Evolutionary conservation across 2,888 invertebrate species (phyloP).

Genomic region (Pterostichus niger): DNA sequence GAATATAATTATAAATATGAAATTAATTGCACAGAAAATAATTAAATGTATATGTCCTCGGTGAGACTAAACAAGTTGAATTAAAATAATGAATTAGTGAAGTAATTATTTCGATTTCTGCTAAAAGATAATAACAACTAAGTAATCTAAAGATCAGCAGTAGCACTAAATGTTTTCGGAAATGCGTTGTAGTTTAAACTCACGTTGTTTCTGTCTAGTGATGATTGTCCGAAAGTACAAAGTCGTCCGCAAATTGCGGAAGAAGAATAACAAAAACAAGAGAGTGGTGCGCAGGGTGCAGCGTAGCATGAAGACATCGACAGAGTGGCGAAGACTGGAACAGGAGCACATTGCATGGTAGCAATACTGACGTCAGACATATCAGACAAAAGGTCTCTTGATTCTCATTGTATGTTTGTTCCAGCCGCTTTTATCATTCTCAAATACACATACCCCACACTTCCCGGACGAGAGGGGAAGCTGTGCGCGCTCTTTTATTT

Average conservation of each 20-base stretch:
- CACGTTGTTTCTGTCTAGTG: no score
- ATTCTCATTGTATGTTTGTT: constrained; percentile 75
- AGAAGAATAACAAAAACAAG: constrained; percentile 51
- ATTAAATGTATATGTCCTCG: no score
- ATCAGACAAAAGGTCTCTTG: constrained; percentile 75
- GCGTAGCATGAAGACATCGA: constrained; percentile 54
- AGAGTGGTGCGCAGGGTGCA: constrained; percentile 7
- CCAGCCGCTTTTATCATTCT: constrained; percentile 75
- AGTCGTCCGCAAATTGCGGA: constrained; percentile 32
- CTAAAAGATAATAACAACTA: no score
- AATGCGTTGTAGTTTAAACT: no score
- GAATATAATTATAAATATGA: no score
- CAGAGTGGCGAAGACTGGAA: constrained; percentile 8
- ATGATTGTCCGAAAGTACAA: constrained; percentile 46
- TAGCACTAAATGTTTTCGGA: no score
- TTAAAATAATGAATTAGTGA: no score
- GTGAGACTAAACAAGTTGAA: no score
- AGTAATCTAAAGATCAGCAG: no score
- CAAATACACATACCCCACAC: constrained; percentile 71
- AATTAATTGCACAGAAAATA: no score
- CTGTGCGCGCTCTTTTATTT: constrained; percentile 50
- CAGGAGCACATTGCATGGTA: constrained; percentile 55
- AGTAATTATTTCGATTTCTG: no score
- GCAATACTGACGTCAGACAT: constrained; percentile 73
- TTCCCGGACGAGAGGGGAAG: constrained; percentile 21